Evolutionary conservation across 2,888 invertebrate species (phyloP).

Genomic region (Leptinotarsa tumamoca): DNA sequence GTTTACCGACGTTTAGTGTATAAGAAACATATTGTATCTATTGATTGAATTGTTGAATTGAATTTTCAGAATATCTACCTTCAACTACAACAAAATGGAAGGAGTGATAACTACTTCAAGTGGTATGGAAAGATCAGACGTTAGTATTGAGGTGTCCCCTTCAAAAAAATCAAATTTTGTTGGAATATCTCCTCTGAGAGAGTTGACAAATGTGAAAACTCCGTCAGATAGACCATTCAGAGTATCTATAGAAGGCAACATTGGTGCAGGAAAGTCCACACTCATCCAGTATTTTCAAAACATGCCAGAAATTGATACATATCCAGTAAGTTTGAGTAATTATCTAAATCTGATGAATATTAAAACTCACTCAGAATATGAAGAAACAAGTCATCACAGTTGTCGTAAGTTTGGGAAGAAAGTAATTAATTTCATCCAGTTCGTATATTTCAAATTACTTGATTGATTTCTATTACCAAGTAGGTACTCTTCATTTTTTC

Average conservation of each 20-base stretch:
- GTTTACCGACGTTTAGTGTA: too few relatives aligned
- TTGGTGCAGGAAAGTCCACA: conserved; percentile 67
- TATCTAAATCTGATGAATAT: too few relatives aligned
- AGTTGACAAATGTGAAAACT: conserved; percentile 59
- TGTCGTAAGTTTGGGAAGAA: too few relatives aligned
- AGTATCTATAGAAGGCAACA: conserved; percentile 67
- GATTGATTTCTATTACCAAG: too few relatives aligned
- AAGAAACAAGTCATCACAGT: too few relatives aligned
- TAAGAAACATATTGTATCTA: neutral
- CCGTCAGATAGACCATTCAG: conserved; percentile 63
- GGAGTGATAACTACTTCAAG: conserved; percentile 54
- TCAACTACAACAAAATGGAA: conserved; percentile 53
- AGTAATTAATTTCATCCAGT: too few relatives aligned
- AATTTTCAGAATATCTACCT: conserved; percentile 1
- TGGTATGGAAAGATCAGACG: conserved; percentile 52
- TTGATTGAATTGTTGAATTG: neutral
- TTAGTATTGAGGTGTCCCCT: conserved; percentile 53
- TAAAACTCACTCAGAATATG: too few relatives aligned
- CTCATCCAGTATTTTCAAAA: conserved; percentile 63
- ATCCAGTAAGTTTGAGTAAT: conserved; percentile 58
- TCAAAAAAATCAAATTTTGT: conserved; percentile 56
- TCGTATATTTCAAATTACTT: too few relatives aligned
- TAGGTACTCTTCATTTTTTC: too few relatives aligned
- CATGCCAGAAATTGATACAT: conserved; percentile 63
- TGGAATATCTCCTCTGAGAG: conserved; percentile 60